These are phyloP conservation scores for Hipparchia semele DNA, from an alignment of 2,888 invertebrate species.

Conservation along the genomic window DNA sequence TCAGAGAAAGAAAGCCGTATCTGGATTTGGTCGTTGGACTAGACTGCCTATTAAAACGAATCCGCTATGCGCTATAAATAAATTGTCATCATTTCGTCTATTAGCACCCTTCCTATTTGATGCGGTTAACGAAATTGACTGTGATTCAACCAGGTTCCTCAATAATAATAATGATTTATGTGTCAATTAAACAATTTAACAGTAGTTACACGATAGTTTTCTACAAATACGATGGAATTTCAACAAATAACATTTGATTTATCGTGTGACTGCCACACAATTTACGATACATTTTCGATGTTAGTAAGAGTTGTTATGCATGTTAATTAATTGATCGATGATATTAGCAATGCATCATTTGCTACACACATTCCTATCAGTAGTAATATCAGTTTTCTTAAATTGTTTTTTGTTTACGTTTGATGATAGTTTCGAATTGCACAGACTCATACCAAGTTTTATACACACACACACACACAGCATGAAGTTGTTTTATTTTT, in stretches of 20 bases:
- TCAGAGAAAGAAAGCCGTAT: too few species aligned
- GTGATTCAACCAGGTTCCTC: conserved; percentile 16
- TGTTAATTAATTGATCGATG: conserved; percentile 23
- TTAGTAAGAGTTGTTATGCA: conserved; percentile 23
- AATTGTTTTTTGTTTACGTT: conserved; percentile 4
- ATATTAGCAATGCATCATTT: conserved; percentile 31
- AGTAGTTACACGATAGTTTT: background rate
- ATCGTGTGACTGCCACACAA: background rate
- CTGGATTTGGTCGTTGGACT: too few species aligned
- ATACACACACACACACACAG: too few species aligned
- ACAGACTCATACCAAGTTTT: background rate
- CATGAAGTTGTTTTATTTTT: too few species aligned
- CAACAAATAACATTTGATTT: conserved; percentile 7
- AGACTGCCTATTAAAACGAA: too few species aligned
- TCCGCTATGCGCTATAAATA: background rate
- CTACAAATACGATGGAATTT: background rate
- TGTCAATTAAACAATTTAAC: conserved; percentile 13
- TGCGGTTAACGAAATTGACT: background rate
- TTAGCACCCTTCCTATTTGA: conserved; percentile 12
- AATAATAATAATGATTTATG: conserved; percentile 21
- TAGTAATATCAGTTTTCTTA: conserved; percentile 11
- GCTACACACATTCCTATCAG: conserved; percentile 18
- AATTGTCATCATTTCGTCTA: background rate
- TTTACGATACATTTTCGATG: background rate
- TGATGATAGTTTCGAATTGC: background rate